A percentile compares a stretch with the other conserved stretches of the same genome.
Conservation (phyloP, 1,140 invertebrate genomes). For the Bombus polaris region DNA sequence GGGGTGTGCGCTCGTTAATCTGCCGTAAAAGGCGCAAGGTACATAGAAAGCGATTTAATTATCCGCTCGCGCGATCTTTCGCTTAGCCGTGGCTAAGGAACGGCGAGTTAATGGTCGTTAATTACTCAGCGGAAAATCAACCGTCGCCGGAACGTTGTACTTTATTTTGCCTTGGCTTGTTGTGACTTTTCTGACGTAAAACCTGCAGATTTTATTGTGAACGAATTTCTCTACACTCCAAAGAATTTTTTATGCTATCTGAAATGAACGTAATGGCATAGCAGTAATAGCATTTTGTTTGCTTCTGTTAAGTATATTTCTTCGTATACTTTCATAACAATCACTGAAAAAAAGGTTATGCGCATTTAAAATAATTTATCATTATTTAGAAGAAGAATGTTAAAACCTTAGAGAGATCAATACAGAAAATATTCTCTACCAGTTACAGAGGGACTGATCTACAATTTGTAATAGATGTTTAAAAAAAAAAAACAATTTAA, state of each 20-base stretch:
- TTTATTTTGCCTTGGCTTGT: background rate
- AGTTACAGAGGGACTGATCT: too few species aligned
- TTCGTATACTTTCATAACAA: background rate
- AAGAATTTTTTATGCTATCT: background rate
- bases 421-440: too few species aligned
- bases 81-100: constrained; percentile 20
- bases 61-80: constrained; percentile 50
- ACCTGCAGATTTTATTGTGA: background rate
- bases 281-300: background rate
- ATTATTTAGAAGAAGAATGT: too few species aligned
- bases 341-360: too few species aligned
- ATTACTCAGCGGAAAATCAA: constrained; percentile 34
- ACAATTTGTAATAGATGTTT: too few species aligned
- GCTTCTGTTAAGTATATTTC: background rate
- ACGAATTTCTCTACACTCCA: background rate
- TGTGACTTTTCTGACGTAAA: background rate
- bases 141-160: background rate
- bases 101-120: constrained; percentile 39
- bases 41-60: constrained; percentile 65
- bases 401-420: too few species aligned
- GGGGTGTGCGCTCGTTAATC: constrained; percentile 48
- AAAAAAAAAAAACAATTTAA: too few species aligned
- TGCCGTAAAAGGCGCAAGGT: constrained; percentile 53
- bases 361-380: too few species aligned
- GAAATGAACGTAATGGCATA: background rate